Evolutionary conservation across 2,888 invertebrate genomes (phyloP), one percentile per base, ranked within the genome.

Genomic region (Zele albiditarsus): DNA sequence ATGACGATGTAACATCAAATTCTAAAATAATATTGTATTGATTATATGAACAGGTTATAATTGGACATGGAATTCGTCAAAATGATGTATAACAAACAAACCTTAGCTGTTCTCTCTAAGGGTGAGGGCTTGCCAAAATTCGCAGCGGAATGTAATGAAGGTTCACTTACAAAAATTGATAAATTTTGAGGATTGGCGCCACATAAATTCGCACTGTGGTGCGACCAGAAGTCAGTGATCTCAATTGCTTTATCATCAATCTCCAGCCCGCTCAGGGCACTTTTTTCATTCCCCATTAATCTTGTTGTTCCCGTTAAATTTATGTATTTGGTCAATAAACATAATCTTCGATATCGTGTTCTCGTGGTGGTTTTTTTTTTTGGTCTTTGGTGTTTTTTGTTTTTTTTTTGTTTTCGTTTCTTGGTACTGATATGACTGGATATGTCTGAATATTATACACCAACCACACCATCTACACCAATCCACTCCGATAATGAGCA

Each of bases 1-100:
- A 90, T 97, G 97, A 0, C 97, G 93, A 89, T 95, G 94, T 74
- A 95, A 93, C 91, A 95, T 94, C 76, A 97, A 91, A 90, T 95
- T 96, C 97, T 97, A 89, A 69, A 82, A 82, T 28, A 53, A 62
- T 42, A 42, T 23, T 38, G 78, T 20, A 68, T 23, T 12, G 38
- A 20, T 23, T n/a, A 27, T 8, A n/a, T 53, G 23, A 25, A 23
- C 16, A 46, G 62, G 71, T 65, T 63, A 76, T 75, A 71, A 38
- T 70, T 60, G 14, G 1, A 28, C 25, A 27, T 10, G 68, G 46
- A 46, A 23, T 27, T 14, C 3, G 8, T 62, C n/a, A 3, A 27
- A 60, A 67, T 74, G 46, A 71, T 58, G 74, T 60, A 33, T 66
- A 73, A 71, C 12, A 33, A 72, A 74, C 23, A 46, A 77, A 95